Evolutionary conservation across 2,797 vertebrate genomes (phyloP).

Genomic region (Scolopax bukidnonensis): DNA sequence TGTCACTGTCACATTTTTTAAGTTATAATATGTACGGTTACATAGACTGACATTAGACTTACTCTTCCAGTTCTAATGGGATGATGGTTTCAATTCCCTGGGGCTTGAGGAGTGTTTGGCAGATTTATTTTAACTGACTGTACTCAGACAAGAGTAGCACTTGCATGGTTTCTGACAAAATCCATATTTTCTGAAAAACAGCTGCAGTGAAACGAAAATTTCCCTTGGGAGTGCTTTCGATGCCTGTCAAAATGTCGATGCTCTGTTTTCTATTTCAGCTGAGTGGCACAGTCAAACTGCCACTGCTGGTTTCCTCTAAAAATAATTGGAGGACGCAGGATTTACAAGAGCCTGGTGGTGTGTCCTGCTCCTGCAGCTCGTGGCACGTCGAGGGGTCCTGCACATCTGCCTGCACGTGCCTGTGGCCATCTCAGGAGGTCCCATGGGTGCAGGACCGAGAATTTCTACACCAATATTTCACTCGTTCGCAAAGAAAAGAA

Average conservation of each 20-base stretch:
- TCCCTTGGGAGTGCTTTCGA: not conserved
- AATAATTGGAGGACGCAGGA: not conserved
- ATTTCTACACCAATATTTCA: not conserved
- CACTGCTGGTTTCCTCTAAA: not conserved
- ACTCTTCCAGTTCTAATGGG: not conserved
- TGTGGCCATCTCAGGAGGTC: not conserved
- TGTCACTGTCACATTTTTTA: not conserved
- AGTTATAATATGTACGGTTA: not conserved
- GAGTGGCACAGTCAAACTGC: not conserved
- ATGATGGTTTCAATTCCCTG: not conserved
- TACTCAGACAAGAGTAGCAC: not conserved
- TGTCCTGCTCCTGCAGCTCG: not conserved
- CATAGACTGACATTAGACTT: not conserved
- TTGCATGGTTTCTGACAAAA: not conserved
- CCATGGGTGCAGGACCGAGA: not conserved
- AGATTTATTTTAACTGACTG: not conserved
- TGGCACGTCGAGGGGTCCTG: not conserved
- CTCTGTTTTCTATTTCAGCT: not conserved
- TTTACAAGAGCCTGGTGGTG: not conserved
- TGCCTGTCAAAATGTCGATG: not conserved
- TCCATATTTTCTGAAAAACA: not conserved
- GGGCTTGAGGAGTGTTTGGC: not conserved
- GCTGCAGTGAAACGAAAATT: not conserved
- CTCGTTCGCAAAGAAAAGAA: not conserved
- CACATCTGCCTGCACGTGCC: not conserved